phyloP scores from a whole-genome alignment of 2,113 vertebrate genomes.

The Megaleporinus macrocephalus region DNA sequence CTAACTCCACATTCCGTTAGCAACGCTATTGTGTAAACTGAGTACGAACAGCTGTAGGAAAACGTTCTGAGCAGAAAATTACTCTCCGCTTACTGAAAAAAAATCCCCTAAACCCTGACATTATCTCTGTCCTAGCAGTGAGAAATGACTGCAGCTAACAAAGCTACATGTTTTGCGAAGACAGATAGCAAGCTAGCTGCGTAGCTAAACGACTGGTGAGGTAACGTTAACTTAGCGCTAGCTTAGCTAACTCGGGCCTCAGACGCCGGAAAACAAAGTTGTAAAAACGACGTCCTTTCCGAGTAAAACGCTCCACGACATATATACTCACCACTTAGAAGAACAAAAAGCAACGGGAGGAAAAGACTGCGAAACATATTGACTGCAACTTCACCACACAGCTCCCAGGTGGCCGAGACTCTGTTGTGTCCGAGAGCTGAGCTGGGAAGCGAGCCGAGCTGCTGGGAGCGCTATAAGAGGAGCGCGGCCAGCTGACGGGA shows the following conservation, averaged over 20 bases:
- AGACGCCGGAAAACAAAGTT: not conserved
- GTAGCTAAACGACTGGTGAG: not conserved
- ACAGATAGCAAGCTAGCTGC: not conserved
- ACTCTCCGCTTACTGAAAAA: too few relatives aligned
- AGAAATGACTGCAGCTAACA: not conserved
- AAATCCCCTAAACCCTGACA: too few relatives aligned
- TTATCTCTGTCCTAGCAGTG: too few relatives aligned
- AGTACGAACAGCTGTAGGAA: not conserved
- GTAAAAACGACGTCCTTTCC: not conserved
- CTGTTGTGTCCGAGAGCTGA: not conserved
- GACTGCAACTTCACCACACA: not conserved
- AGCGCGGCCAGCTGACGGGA: slow-evolving; percentile 66
- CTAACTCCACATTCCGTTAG: too few relatives aligned
- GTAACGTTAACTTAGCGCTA: not conserved
- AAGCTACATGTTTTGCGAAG: not conserved
- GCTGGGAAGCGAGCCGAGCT: not conserved
- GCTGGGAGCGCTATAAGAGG: not conserved
- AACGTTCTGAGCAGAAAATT: too few relatives aligned
- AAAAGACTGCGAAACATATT: slow-evolving; percentile 63
- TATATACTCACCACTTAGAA: slow-evolving; percentile 69
- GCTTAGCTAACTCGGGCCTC: slow-evolving; percentile 3
- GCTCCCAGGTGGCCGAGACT: not conserved
- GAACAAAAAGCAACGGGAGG: slow-evolving; percentile 53
- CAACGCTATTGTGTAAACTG: not conserved
- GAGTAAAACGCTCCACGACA: not conserved